Base-by-base conservation (phyloP, 1,140 invertebrate species). In the Notospermus geniculatus region DNA sequence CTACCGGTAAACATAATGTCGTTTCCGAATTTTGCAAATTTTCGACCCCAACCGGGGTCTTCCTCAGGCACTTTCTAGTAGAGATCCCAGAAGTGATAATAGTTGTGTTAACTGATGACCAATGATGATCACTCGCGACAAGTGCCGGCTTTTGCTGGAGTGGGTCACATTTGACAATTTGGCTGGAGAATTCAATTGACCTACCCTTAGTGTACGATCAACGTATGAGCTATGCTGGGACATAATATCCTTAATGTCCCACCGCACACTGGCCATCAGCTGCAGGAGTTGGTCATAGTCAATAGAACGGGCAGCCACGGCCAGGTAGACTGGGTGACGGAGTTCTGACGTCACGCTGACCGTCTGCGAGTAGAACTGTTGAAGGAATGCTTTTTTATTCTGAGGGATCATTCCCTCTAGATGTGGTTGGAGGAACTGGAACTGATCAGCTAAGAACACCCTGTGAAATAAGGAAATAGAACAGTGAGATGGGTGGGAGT, bases 231-330 rank as follows among this genome's bases (percentile, higher is more conserved):
- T 97, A 76, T 99, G 96, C 70, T 97, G 91, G 25, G 92, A 94
- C 83, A 93, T 94, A 0, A 99, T 92, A 73, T 96, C 93, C 62
- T 79, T 80, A 0, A 98, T 88, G 77, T 98, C 94, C 96, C 96
- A 99, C 78, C 93, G 91, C 1, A 97, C 93, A 2, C 86, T 87
- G 2, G 62, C 61, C 89, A 99, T 97, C 53, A 86, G 83, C n/a
- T 76, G 63, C 9, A 97, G 80, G 55, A 94, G 87, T 39, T 87
- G 84, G 46, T 89, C 85, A 30, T 90, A 87, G 76, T 96, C 89
- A n/a, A 98, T 87, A 9, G 88, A 83, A 71, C 87, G 87, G 0
- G 88, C 87, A 0, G 89, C 87, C 0, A 94, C 91, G 59, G 88
- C 86, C 84, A 91, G 90, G 72, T 95, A 96, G 11, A 95, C 86